phyloP scores from a whole-genome alignment of 2,113 vertebrate species.

The Paradoxurus hermaphroditus region DNA sequence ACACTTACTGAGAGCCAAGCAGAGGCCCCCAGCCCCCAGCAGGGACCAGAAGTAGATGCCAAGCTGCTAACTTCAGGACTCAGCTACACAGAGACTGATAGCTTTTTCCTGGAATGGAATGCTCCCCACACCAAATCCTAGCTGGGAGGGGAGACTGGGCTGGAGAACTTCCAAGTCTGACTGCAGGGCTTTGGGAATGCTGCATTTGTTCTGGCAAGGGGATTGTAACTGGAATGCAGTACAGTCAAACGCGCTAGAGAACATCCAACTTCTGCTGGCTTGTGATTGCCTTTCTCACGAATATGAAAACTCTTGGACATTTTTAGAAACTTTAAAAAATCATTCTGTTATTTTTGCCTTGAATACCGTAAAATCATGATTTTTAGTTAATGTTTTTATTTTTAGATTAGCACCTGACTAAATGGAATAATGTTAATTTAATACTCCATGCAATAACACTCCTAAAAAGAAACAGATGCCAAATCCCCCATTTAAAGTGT shows the following conservation, averaged over 20 bases:
- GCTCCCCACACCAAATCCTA: neutral
- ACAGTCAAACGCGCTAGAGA: neutral
- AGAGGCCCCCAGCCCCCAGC: neutral
- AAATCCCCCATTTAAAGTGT: neutral
- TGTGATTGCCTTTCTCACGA: neutral
- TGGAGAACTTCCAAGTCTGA: neutral
- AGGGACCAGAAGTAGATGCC: neutral
- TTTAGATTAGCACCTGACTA: neutral
- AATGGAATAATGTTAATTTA: neutral
- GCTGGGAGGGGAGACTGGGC: neutral
- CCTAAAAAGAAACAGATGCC: neutral
- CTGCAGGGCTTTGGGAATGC: neutral
- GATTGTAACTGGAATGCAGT: neutral
- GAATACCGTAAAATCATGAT: neutral
- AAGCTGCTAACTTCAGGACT: neutral
- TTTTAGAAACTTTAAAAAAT: neutral
- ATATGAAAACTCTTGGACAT: neutral
- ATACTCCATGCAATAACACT: neutral
- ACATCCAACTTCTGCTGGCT: neutral
- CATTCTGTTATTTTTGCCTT: neutral
- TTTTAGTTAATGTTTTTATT: neutral
- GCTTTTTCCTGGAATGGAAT: neutral
- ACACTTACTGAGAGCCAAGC: neutral
- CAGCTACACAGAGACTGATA: neutral
- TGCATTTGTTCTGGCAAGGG: neutral